These are phyloP conservation scores for Drosophila jambulina DNA, from an alignment of 1,140 invertebrate species.

Conservation along the genomic window DNA sequence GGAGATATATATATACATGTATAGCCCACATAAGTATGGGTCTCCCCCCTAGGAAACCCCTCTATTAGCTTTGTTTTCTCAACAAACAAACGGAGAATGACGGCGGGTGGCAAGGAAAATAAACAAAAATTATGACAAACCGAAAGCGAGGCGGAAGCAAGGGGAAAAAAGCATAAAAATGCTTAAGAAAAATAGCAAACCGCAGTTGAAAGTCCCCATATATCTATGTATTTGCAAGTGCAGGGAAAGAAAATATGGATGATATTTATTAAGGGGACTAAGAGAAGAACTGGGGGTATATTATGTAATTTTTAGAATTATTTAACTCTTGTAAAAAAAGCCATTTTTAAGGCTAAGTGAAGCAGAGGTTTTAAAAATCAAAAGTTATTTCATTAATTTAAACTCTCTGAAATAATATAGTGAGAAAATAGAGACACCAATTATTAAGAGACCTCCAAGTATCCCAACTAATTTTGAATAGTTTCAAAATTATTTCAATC, in stretches of 20 bases:
- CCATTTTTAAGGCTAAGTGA: not conserved
- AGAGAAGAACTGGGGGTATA: too few species aligned
- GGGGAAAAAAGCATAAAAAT: conserved; percentile 67
- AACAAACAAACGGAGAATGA: conserved; percentile 62
- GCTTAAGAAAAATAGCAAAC: conserved; percentile 61
- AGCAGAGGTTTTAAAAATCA: not conserved
- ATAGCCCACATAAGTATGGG: conserved; percentile 43
- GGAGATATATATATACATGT: conserved; percentile 11
- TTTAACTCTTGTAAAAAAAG: not conserved
- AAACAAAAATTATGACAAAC: conserved; percentile 81
- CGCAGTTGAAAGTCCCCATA: conserved; percentile 41
- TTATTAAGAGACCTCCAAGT: too few species aligned
- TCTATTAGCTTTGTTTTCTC: conserved; percentile 61
- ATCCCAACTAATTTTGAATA: too few species aligned
- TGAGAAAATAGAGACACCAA: too few species aligned
- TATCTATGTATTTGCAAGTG: conserved; percentile 38
- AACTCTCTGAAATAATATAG: not conserved
- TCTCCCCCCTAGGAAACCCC: conserved; percentile 1
- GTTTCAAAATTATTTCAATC: not conserved
- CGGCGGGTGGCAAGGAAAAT: conserved; percentile 67
- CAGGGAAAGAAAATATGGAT: not conserved
- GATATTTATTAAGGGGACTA: too few species aligned
- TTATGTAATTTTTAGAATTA: rapidly evolving
- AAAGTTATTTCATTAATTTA: not conserved
- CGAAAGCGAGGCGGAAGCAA: conserved; percentile 28